phyloP scores from a whole-genome alignment of 2,888 invertebrate genomes.

The Conomelus anceps region DNA sequence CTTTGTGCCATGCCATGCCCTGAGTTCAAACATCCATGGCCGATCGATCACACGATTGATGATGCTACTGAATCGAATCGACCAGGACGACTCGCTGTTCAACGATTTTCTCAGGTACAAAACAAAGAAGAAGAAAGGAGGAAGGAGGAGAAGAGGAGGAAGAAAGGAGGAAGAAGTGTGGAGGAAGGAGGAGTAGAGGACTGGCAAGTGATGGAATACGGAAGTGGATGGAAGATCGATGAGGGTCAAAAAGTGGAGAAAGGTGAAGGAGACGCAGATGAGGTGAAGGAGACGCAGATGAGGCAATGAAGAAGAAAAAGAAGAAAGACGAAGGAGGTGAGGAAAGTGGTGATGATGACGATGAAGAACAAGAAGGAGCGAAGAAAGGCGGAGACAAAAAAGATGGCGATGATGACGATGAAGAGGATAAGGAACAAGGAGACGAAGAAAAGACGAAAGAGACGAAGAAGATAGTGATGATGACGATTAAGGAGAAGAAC shows the following conservation, averaged over 20 bases:
- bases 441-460: too few species aligned
- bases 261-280: constrained; percentile 23
- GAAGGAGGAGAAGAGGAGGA: not conserved
- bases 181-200: constrained; percentile 4
- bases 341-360: too few species aligned
- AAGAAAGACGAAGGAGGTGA: too few species aligned
- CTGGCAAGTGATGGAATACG: too few species aligned
- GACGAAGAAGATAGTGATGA: too few species aligned
- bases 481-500: too few species aligned
- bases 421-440: constrained; percentile 20
- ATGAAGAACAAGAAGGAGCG: too few species aligned
- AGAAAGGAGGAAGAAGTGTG: constrained; percentile 14
- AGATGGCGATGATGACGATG: constrained; percentile 27
- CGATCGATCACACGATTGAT: not conserved
- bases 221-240: too few species aligned
- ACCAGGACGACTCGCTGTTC: not conserved
- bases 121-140: constrained; percentile 6
- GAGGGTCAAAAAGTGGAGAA: not conserved
- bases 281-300: too few species aligned
- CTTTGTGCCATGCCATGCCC: not conserved
- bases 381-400: constrained; percentile 21
- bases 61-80: not conserved
- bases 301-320: too few species aligned
- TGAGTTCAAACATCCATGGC: not conserved
- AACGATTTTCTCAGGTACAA: constrained; percentile 5